A percentile compares a stretch with the other conserved stretches of the same genome.
phyloP scores from a whole-genome alignment of 2,888 invertebrate species.

The Phrixothrix hirtus region DNA sequence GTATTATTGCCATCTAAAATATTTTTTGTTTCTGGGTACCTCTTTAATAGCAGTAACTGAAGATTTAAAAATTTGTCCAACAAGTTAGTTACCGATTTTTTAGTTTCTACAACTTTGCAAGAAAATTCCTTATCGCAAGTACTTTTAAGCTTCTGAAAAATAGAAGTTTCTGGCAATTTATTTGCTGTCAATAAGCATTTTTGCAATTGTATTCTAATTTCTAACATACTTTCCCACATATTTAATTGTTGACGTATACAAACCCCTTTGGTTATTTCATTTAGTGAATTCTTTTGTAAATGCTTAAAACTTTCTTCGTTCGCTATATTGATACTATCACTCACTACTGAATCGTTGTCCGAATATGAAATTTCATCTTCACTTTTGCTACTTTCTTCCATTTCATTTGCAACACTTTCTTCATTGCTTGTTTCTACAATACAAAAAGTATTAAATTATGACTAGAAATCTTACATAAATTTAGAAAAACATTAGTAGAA shows the following conservation, averaged over 20 bases:
- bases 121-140: conserved; percentile 58
- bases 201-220: conserved; percentile 86
- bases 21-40: conserved; percentile 71
- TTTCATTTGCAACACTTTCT: neutral
- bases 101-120: conserved; percentile 59
- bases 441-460: no score
- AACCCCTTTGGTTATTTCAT: conserved; percentile 67
- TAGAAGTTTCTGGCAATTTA: conserved; percentile 72
- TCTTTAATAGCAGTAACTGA: conserved; percentile 64
- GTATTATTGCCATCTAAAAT: conserved; percentile 40
- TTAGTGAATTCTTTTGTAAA: conserved; percentile 60
- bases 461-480: no score
- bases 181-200: conserved; percentile 77
- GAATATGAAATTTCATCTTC: neutral
- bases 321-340: conserved; percentile 25
- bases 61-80: conserved; percentile 67
- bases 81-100: conserved; percentile 61
- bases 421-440: no score
- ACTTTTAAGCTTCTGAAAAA: conserved; percentile 56
- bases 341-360: conserved; percentile 8
- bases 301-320: conserved; percentile 58
- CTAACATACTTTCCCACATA: conserved; percentile 84
- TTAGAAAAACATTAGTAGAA: no score
- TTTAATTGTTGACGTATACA: conserved; percentile 72
- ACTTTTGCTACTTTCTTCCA: neutral